Conservation (phyloP, 2,888 invertebrate species). For the Monopis laevigella region DNA sequence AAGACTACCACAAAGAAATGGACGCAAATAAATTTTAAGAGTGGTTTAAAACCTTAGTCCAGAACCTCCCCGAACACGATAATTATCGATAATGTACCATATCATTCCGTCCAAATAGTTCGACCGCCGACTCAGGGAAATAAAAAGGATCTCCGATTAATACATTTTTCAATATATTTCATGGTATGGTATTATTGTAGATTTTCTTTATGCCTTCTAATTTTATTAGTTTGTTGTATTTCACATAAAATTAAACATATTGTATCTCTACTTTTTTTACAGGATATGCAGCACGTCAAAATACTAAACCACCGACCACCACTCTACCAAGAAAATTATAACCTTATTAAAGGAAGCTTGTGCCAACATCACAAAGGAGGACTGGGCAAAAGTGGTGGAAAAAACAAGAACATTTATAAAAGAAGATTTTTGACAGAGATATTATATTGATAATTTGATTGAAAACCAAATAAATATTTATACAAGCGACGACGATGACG, state of each 20-base stretch:
- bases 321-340: constrained; percentile 18
- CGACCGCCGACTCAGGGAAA: neutral
- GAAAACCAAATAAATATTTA: constrained; percentile 7
- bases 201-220: neutral
- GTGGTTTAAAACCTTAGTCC: neutral
- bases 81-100: constrained; percentile 2
- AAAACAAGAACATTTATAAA: constrained; percentile 14
- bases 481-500: constrained; percentile 8
- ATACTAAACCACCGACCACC: constrained; percentile 18
- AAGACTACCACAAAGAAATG: constrained; percentile 1
- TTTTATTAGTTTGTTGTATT: neutral
- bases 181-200: no score
- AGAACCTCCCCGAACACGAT: neutral
- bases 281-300: constrained; percentile 15
- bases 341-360: constrained; percentile 18
- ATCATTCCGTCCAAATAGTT: neutral
- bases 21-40: neutral
- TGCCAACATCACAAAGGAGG: constrained; percentile 15
- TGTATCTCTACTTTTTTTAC: neutral
- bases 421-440: constrained; percentile 4
- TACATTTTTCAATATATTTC: no score
- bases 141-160: neutral
- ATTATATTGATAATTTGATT: constrained; percentile 2
- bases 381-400: constrained; percentile 16
- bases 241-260: neutral